Percentiles rank a stretch among this genome's conserved stretches.
Conservation (phyloP, 2,888 invertebrate genomes). For the Heliconius hortense region DNA sequence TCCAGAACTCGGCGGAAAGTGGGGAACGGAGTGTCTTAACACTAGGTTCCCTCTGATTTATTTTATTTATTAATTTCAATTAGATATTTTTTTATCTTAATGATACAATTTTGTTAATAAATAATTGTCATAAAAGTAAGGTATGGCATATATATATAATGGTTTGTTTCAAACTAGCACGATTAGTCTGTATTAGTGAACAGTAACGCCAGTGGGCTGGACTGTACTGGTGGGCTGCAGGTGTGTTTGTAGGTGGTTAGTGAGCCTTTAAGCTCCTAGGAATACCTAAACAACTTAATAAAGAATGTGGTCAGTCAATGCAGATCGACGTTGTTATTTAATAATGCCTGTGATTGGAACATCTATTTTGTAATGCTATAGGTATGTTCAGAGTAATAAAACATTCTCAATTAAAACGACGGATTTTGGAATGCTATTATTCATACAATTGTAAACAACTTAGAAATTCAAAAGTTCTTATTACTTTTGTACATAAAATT, state of each 20-base stretch:
- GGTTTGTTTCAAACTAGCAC: conserved; percentile 48
- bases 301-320: background rate
- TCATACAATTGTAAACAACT: background rate
- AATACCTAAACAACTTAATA: background rate
- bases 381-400: background rate
- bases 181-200: conserved; percentile 66
- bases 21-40: too few species aligned
- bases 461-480: background rate
- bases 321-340: background rate
- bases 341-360: background rate
- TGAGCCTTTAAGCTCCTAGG: background rate
- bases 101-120: background rate
- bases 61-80: too few species aligned
- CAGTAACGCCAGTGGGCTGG: conserved; percentile 31
- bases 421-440: background rate
- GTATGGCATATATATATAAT: too few species aligned
- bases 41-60: too few species aligned
- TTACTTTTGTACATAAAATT: background rate
- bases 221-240: too few species aligned
- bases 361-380: background rate
- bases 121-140: background rate
- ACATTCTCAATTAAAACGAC: background rate
- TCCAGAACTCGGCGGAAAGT: too few species aligned
- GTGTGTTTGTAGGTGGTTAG: conserved; percentile 31
- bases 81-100: too few species aligned